A percentile compares a stretch with the other conserved stretches of the same genome.
phyloP scores from a whole-genome alignment of 2,888 invertebrate species.

The Phengaris arion region DNA sequence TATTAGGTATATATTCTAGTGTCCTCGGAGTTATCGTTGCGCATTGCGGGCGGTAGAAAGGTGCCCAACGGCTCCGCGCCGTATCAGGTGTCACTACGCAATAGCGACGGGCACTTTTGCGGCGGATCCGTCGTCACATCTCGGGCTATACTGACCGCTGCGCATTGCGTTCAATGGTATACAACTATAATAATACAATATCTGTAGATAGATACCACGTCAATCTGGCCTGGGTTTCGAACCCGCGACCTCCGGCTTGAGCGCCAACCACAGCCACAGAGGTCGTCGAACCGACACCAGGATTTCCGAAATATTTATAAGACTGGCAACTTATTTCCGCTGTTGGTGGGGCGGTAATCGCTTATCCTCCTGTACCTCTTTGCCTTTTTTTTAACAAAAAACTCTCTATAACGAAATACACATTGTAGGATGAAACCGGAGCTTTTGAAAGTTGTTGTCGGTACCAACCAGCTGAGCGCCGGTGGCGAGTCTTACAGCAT shows the following conservation, averaged over 20 bases:
- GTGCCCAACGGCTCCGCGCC: constrained; percentile 74
- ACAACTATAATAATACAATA: no score
- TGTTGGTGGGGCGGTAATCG: no score
- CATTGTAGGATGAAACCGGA: constrained; percentile 40
- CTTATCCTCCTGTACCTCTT: no score
- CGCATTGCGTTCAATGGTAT: constrained; percentile 78
- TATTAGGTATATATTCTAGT: constrained; percentile 38
- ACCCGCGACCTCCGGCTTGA: no score
- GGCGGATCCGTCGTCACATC: constrained; percentile 80
- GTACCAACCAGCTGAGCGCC: constrained; percentile 71
- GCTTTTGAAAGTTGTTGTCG: constrained; percentile 69
- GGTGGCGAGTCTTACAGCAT: constrained; percentile 67
- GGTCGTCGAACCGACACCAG: no score
- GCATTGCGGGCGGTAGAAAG: constrained; percentile 76
- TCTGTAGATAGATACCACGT: no score
- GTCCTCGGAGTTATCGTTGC: constrained; percentile 71
- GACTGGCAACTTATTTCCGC: no score
- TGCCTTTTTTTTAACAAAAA: no score
- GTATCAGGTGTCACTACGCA: constrained; percentile 75
- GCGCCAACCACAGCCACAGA: no score
- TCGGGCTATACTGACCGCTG: constrained; percentile 75
- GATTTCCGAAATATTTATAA: no score
- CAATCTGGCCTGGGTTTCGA: no score
- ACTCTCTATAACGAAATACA: no score
- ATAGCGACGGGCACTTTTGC: constrained; percentile 75